Conservation (phyloP, 2,113 vertebrate species). For the Elachura formosa region DNA sequence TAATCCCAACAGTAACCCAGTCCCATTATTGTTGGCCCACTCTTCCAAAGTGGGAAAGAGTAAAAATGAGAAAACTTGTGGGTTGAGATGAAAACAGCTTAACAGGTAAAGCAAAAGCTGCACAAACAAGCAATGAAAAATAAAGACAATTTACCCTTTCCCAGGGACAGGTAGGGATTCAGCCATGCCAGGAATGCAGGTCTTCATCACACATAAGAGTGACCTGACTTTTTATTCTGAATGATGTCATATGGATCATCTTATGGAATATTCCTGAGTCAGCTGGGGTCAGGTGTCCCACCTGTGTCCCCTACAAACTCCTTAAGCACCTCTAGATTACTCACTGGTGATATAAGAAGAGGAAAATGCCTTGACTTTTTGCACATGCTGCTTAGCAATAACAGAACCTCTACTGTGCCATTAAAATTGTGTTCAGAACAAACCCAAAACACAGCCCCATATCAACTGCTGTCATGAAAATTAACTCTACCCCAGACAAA, state of each 20-base stretch:
- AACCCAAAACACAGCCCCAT: not conserved
- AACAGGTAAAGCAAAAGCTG: not conserved
- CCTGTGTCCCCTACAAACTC: not conserved
- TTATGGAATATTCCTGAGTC: not conserved
- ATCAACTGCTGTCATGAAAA: not conserved
- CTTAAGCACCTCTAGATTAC: not conserved
- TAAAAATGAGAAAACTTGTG: not conserved
- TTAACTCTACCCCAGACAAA: not conserved
- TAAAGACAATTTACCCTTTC: not conserved
- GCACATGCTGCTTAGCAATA: not conserved
- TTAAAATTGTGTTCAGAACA: not conserved
- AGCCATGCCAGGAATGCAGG: not conserved
- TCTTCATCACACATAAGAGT: accelerated
- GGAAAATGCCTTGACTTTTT: not conserved
- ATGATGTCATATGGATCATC: not conserved
- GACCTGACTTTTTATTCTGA: not conserved
- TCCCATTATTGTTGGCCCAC: not conserved
- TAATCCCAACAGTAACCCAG: not conserved
- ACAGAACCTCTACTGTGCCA: accelerated
- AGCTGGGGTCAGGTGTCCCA: not conserved
- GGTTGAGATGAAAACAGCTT: not conserved
- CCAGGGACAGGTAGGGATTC: not conserved
- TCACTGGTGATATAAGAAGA: not conserved
- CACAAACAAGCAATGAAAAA: not conserved
- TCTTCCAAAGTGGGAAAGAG: not conserved